Evolutionary conservation across 2,888 invertebrate species (phyloP).

Genomic region (Monoplex corrugatus): DNA sequence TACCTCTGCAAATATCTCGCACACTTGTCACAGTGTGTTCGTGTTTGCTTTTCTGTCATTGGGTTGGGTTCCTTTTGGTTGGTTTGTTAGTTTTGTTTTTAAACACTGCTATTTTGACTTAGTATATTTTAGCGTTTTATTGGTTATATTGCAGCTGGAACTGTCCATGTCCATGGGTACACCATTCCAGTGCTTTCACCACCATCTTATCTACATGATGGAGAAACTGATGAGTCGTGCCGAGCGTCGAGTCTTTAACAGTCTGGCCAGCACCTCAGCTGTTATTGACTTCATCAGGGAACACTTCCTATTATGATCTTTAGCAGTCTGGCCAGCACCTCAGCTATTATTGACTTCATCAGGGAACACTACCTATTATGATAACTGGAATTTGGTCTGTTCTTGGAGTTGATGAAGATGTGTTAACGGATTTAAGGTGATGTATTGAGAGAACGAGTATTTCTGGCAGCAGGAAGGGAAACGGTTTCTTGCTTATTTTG

Average conservation of each 20-base stretch:
- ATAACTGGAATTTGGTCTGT: too few species aligned
- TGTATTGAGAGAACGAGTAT: too few species aligned
- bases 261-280: slow-evolving; percentile 86
- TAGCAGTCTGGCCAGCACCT: background rate
- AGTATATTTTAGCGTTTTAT: slow-evolving; percentile 39
- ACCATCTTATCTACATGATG: slow-evolving; percentile 97
- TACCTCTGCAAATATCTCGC: too few species aligned
- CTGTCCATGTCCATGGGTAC: slow-evolving; percentile 85
- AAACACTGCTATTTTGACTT: background rate
- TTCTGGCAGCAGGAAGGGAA: too few species aligned
- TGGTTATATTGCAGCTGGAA: slow-evolving; percentile 77
- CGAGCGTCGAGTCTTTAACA: slow-evolving; percentile 90
- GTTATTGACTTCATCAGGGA: slow-evolving; percentile 88
- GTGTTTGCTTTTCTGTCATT: too few species aligned
- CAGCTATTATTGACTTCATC: too few species aligned
- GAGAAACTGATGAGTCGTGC: slow-evolving; percentile 89
- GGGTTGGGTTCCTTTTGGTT: too few species aligned
- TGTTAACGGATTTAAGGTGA: too few species aligned
- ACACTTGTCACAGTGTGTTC: too few species aligned
- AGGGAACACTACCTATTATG: background rate
- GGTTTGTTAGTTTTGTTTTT: background rate
- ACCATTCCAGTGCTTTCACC: slow-evolving; percentile 93
- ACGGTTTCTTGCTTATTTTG: too few species aligned
- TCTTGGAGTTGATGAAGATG: too few species aligned
- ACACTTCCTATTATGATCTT: slow-evolving; percentile 80